Conservation (phyloP, 2,888 invertebrate genomes). For the Tetranychus piercei region DNA sequence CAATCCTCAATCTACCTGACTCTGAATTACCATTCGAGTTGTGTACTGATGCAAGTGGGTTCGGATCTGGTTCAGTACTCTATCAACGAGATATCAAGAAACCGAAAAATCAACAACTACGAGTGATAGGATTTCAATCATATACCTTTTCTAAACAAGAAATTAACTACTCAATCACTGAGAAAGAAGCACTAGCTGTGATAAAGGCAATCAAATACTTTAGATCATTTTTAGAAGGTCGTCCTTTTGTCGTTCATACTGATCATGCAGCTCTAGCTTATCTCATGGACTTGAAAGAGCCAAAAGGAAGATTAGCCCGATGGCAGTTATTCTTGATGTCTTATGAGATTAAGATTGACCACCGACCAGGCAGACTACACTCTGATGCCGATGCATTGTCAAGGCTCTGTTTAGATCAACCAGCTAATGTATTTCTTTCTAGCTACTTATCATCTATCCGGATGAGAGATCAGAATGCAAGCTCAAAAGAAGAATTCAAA, state of each 20-base stretch:
- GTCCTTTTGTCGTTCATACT: conserved; percentile 4
- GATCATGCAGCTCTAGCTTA: conserved; percentile 14
- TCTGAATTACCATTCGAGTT: too few species aligned
- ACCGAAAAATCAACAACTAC: background rate
- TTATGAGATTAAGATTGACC: background rate
- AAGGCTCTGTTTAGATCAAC: background rate
- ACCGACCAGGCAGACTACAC: background rate
- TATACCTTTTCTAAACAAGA: background rate
- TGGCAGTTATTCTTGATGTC: background rate
- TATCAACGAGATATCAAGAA: background rate
- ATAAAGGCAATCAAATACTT: conserved; percentile 9
- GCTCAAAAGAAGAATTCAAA: background rate
- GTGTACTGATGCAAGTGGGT: conserved; percentile 10
- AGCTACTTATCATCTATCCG: too few species aligned
- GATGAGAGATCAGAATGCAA: background rate
- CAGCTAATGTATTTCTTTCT: background rate
- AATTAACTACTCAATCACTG: conserved; percentile 11
- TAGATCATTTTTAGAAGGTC: conserved; percentile 13
- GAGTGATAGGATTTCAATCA: conserved; percentile 1
- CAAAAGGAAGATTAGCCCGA: background rate
- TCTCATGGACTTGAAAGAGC: background rate
- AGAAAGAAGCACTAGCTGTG: conserved; percentile 11
- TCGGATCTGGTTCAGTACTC: background rate
- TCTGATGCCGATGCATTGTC: conserved; percentile 9
- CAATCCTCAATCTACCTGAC: conserved; percentile 1